These are phyloP conservation scores for Pterocles orientalis DNA, from an alignment of 2,113 vertebrate genomes.

Conservation along the genomic window DNA sequence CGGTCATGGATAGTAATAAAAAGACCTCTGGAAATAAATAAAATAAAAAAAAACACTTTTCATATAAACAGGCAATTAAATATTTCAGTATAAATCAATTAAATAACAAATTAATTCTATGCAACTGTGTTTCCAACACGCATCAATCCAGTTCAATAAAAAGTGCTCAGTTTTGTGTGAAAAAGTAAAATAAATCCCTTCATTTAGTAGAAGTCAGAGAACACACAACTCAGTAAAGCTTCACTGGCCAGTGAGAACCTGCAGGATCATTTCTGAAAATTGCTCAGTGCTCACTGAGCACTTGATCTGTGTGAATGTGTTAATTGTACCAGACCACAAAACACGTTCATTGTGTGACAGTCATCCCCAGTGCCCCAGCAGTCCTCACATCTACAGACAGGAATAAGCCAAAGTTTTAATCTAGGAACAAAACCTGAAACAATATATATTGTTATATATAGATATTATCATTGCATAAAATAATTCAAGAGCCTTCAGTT, in stretches of 20 bases:
- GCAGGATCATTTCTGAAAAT: neutral
- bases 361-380: neutral
- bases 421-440: neutral
- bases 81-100: neutral
- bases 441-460: too few species aligned
- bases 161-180: neutral
- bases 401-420: neutral
- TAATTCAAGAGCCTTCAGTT: neutral
- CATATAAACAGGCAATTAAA: neutral
- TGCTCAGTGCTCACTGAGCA: neutral
- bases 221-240: neutral
- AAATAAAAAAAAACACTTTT: neutral
- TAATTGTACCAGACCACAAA: neutral
- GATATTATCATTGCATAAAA: neutral
- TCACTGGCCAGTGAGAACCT: neutral
- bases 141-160: neutral
- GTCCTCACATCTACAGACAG: neutral
- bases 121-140: neutral
- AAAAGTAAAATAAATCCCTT: neutral
- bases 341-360: accelerated
- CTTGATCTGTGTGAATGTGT: neutral
- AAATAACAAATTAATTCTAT: neutral
- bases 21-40: constrained; percentile 85
- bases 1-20: constrained; percentile 94
- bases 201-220: neutral